Percentiles rank a stretch among this genome's conserved stretches.
phyloP scores from a whole-genome alignment of 2,797 vertebrate species.

The Prunella strophiata region DNA sequence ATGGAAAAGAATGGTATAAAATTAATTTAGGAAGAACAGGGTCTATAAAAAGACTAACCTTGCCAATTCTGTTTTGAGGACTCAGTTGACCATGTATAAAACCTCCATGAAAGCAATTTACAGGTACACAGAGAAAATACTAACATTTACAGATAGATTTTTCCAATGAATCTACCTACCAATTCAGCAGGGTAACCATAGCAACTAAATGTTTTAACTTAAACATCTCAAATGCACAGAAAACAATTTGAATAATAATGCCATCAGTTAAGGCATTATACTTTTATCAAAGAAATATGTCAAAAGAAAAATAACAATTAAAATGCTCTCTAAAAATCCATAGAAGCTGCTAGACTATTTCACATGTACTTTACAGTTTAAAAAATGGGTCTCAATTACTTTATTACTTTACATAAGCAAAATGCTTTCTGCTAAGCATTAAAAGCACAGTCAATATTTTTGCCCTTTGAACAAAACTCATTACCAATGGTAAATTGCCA shows the following conservation, averaged over 20 bases:
- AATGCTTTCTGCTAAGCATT: neutral
- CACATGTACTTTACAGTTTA: neutral
- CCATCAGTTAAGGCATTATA: slow-evolving; percentile 33
- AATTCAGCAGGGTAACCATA: slow-evolving; percentile 71
- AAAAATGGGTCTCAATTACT: neutral
- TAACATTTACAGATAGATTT: slow-evolving; percentile 57
- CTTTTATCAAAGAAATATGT: slow-evolving; percentile 26
- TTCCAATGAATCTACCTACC: slow-evolving; percentile 55
- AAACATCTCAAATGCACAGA: slow-evolving; percentile 65
- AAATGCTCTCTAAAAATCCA: neutral
- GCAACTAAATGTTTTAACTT: slow-evolving; percentile 72
- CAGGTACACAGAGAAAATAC: slow-evolving; percentile 17
- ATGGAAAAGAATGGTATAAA: neutral
- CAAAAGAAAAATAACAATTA: slow-evolving; percentile 55
- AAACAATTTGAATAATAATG: slow-evolving; percentile 71
- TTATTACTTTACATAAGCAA: neutral
- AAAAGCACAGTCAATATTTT: neutral
- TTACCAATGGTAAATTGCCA: neutral
- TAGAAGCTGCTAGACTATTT: neutral
- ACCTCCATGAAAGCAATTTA: neutral
- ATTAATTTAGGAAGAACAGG: neutral
- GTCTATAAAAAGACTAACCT: neutral
- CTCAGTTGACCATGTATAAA: neutral
- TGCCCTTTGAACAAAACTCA: neutral
- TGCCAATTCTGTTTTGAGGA: neutral